Evolutionary conservation across 2,888 invertebrate species (phyloP), one percentile per base, ranked within the genome.

Genomic region (Perdita meconis): DNA sequence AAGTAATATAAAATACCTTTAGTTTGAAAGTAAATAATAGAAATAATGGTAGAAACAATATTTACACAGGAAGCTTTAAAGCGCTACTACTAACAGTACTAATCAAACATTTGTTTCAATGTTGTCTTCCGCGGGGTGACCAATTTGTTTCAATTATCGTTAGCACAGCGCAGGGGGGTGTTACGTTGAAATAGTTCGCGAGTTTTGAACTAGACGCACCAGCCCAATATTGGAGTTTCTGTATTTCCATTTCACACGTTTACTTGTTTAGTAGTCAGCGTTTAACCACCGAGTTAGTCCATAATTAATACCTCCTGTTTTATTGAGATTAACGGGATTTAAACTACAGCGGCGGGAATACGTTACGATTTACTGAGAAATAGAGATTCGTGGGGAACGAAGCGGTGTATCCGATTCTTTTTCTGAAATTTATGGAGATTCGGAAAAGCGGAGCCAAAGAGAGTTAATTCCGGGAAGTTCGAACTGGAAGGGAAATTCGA

Each of bases 101-200:
- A 36, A 47, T 66, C 66, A 47, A 42, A 56, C 56, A 66, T 66
- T 57, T 55, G 44, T 38, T 69, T 53, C 13, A 16, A 24, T 38
- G 10, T 47, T 47, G 36, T 38, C 38, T 26, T 22, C 19, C 44
- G 36, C 22, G n/a, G 26, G 4, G n/a, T 8, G 26, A 30, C 50
- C 59, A 50, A 60, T 68, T 42, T 50, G 67, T 67, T 67, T 67
- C 59, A 59, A 59, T 67, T 67, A 67, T 53, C 53, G 44, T 36
- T 16, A 22, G 44, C 10, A 36, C 56, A 19, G 44, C 13, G 36
- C 13, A 16, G 22, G 19, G 10, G 22, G 19, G 10, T 30, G 65
- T 44, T 56, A 56, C 66, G 34, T 44, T 16, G 56, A 24, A 57
- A 56, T 34, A 55, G 55, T 56, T 66, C 12, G 44, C 22, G 65